Evolutionary conservation across 2,797 vertebrate genomes (phyloP).

Genomic region (Synanceia verrucosa): DNA sequence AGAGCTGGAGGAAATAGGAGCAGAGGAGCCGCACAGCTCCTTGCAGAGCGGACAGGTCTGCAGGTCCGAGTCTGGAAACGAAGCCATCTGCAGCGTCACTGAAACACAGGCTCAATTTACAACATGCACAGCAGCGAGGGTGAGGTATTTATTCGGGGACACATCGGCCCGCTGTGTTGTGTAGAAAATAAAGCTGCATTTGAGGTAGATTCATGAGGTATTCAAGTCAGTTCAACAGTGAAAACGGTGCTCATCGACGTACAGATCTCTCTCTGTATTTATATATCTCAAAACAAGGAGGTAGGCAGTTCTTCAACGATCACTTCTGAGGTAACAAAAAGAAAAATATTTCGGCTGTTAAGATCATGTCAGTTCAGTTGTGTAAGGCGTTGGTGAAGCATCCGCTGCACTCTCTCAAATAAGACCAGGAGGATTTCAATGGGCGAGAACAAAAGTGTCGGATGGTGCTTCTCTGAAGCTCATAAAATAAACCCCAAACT

Average conservation of each 20-base stretch:
- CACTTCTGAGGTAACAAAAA: slow-evolving; percentile 23
- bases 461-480: slow-evolving; percentile 17
- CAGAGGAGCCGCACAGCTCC: slow-evolving; percentile 92
- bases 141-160: slow-evolving; percentile 63
- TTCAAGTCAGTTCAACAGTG: slow-evolving; percentile 41
- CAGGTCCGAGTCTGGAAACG: slow-evolving; percentile 90
- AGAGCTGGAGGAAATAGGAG: slow-evolving; percentile 88
- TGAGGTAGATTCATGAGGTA: slow-evolving; percentile 75
- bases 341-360: neutral
- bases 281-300: slow-evolving; percentile 42
- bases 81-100: slow-evolving; percentile 85
- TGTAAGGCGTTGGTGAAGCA: slow-evolving; percentile 33
- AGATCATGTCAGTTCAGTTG: slow-evolving; percentile 8
- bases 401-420: slow-evolving; percentile 15
- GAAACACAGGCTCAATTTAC: slow-evolving; percentile 60
- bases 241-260: slow-evolving; percentile 31
- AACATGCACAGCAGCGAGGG: slow-evolving; percentile 34
- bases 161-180: slow-evolving; percentile 32
- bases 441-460: neutral
- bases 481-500: slow-evolving; percentile 45
- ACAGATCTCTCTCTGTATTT: slow-evolving; percentile 10
- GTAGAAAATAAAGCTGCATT: slow-evolving; percentile 29
- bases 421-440: neutral
- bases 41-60: slow-evolving; percentile 93
- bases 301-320: slow-evolving; percentile 33